A percentile compares a stretch with the other conserved stretches of the same genome.
These are phyloP conservation scores for Cheilosia impressa DNA, from an alignment of 2,888 invertebrate species.

Conservation along the genomic window DNA sequence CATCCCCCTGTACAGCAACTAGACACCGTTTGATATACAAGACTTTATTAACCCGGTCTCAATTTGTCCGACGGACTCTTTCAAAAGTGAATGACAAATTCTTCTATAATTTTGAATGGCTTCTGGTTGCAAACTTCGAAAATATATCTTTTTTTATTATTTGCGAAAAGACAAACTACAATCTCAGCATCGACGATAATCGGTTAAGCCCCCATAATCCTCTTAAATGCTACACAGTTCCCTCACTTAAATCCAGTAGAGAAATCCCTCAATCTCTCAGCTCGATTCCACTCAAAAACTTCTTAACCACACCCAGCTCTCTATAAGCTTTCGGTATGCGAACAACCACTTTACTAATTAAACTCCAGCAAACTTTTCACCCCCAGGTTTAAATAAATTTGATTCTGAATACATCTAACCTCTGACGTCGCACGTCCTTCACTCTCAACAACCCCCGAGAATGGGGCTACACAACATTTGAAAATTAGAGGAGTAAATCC, in stretches of 20 bases:
- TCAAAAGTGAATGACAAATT: too few species aligned
- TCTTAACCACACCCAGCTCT: not conserved
- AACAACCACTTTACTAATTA: constrained; percentile 5
- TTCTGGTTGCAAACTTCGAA: too few species aligned
- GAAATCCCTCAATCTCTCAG: not conserved
- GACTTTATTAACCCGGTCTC: too few species aligned
- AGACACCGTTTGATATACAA: too few species aligned
- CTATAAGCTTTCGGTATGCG: not conserved
- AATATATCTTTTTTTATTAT: too few species aligned
- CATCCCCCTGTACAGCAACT: too few species aligned
- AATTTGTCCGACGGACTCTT: too few species aligned
- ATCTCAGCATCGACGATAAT: too few species aligned
- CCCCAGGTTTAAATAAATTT: not conserved
- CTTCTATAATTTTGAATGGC: too few species aligned
- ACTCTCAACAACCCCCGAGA: not conserved
- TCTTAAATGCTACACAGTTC: not conserved
- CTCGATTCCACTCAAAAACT: not conserved
- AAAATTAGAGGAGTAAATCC: not conserved
- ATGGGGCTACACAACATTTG: not conserved
- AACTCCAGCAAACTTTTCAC: not conserved
- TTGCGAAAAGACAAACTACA: too few species aligned
- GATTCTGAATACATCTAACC: not conserved
- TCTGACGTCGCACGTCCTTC: not conserved
- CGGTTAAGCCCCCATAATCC: too few species aligned
- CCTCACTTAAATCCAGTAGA: not conserved